Percentiles rank a stretch among this genome's conserved stretches.
These are phyloP conservation scores for Oryzias sinensis DNA, from an alignment of 2,797 vertebrate species.

Conservation along the genomic window DNA sequence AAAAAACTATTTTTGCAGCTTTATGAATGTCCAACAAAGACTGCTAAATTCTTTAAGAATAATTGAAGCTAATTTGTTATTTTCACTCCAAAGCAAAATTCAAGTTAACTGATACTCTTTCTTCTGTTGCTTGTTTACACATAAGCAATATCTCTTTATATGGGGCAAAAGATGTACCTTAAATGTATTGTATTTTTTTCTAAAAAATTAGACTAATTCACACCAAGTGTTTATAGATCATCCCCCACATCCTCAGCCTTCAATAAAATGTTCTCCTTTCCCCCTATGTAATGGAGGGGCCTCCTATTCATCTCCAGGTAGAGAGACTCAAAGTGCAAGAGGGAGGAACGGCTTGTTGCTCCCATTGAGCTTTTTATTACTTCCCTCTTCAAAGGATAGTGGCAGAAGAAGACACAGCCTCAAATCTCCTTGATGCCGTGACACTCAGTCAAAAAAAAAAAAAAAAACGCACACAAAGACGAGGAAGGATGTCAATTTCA, in stretches of 20 bases:
- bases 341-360: slow-evolving; percentile 77
- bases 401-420: slow-evolving; percentile 65
- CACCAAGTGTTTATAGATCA: slow-evolving; percentile 54
- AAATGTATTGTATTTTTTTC: slow-evolving; percentile 1
- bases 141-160: neutral
- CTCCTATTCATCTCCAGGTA: slow-evolving; percentile 82
- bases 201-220: slow-evolving; percentile 51
- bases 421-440: slow-evolving; percentile 65
- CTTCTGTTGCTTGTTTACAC: slow-evolving; percentile 10
- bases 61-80: slow-evolving; percentile 11
- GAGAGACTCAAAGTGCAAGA: slow-evolving; percentile 74
- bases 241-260: slow-evolving; percentile 63
- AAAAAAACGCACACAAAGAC: slow-evolving; percentile 58
- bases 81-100: slow-evolving; percentile 42
- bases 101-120: slow-evolving; percentile 27
- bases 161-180: slow-evolving; percentile 10
- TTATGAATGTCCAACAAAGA: slow-evolving; percentile 55
- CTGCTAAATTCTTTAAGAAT: slow-evolving; percentile 20
- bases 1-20: slow-evolving; percentile 62
- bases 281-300: slow-evolving; percentile 70
- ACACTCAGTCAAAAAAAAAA: slow-evolving; percentile 47
- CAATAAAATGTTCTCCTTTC: slow-evolving; percentile 70
- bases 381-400: slow-evolving; percentile 74
- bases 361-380: slow-evolving; percentile 80
- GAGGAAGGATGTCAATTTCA: slow-evolving; percentile 32